phyloP scores from a whole-genome alignment of 2,888 invertebrate species.

The Spodoptera exigua region DNA sequence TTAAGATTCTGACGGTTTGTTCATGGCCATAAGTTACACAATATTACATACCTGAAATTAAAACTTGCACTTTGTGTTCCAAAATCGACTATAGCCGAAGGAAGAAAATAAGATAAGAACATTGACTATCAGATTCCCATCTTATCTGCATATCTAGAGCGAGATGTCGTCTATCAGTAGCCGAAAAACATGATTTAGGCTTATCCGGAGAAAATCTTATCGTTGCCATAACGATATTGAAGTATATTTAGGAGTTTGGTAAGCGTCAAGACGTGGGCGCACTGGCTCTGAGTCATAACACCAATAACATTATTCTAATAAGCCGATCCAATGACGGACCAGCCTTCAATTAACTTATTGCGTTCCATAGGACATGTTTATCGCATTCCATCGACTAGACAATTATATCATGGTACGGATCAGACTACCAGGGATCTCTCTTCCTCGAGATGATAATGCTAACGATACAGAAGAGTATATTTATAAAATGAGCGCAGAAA shows the following conservation, averaged over 20 bases:
- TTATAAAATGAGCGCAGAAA: no score
- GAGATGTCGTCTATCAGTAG: conserved; percentile 17
- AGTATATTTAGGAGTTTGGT: conserved; percentile 57
- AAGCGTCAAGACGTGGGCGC: conserved; percentile 66
- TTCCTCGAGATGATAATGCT: no score
- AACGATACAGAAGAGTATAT: no score
- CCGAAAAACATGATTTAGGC: conserved; percentile 37
- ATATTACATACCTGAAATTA: no score
- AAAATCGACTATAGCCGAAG: conserved; percentile 11
- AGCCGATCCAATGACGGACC: conserved; percentile 49
- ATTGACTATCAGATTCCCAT: conserved; percentile 27
- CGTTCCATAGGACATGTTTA: conserved; percentile 55
- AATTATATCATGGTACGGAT: conserved; percentile 7
- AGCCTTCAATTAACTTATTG: conserved; percentile 65
- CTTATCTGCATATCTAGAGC: conserved; percentile 27
- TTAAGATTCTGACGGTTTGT: no score
- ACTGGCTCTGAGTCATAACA: conserved; percentile 62
- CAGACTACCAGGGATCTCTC: no score
- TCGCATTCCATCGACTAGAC: conserved; percentile 55
- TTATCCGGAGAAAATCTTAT: conserved; percentile 46
- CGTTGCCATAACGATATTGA: conserved; percentile 53
- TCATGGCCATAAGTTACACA: no score
- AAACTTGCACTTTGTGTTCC: conserved; percentile 32
- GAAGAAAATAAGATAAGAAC: conserved; percentile 19
- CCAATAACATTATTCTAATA: conserved; percentile 62